These are phyloP conservation scores for Cyrtorhinus lividipennis DNA, from an alignment of 1,140 invertebrate genomes.

Conservation along the genomic window DNA sequence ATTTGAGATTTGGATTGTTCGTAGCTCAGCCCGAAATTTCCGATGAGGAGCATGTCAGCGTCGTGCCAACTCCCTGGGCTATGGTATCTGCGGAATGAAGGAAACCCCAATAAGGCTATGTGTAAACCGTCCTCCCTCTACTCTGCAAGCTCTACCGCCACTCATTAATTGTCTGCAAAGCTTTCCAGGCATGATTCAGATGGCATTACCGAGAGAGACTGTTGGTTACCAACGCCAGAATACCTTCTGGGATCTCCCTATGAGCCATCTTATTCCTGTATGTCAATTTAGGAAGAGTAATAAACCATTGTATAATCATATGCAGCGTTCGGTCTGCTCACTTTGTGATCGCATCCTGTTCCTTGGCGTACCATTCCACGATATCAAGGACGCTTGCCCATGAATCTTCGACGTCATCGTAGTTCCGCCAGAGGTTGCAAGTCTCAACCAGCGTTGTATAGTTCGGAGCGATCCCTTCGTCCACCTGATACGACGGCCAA, in stretches of 20 bases:
- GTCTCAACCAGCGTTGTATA: slow-evolving; percentile 47
- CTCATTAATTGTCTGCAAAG: no score
- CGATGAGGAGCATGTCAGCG: slow-evolving; percentile 77
- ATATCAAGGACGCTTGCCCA: slow-evolving; percentile 56
- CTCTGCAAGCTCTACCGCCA: no score
- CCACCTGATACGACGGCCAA: slow-evolving; percentile 61
- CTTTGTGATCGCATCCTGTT: slow-evolving; percentile 50
- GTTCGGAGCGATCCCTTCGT: slow-evolving; percentile 35
- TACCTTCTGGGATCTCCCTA: no score
- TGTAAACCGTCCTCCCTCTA: no score
- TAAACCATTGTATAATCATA: no score
- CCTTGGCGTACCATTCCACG: slow-evolving; percentile 59
- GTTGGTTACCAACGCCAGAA: no score
- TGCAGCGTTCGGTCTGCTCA: no score
- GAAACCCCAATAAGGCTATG: no score
- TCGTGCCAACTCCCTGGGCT: slow-evolving; percentile 84
- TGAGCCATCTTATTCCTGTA: no score
- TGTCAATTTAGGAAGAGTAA: no score
- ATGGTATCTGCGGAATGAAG: slow-evolving; percentile 41
- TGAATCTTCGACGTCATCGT: slow-evolving; percentile 67
- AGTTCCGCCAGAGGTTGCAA: slow-evolving; percentile 82
- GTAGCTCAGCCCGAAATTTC: slow-evolving; percentile 69
- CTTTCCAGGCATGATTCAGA: no score
- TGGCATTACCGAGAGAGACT: no score
- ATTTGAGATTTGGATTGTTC: slow-evolving; percentile 75